Evolutionary conservation across 2,888 invertebrate genomes (phyloP), one percentile per base, ranked within the genome.

Genomic region (Sturmia bella): DNA sequence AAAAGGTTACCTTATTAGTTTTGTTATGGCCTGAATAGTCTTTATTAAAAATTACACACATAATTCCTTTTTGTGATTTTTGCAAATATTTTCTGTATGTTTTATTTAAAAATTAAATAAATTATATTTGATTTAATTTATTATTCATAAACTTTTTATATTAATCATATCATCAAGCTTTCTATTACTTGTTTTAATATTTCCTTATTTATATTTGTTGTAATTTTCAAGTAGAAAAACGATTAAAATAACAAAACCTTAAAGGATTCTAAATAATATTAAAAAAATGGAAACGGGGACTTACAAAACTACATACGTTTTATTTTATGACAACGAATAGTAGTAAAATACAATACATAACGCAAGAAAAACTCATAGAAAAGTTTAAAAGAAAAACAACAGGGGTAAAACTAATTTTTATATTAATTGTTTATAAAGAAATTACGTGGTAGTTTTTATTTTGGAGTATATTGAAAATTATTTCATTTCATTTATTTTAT

Each of bases 51-150:
- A 59, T 66, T 17, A 45, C 68, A 19, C 48, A 21, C 17, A 41
- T 37, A 12, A 13, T 41, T 57, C 21, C 17, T 52, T 48, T 75
- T 39, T 64, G 43, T 74, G 50, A 64, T 74, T 74, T 76, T 75
- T 77, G 63, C 77, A 81, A 81, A 81, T 81, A 68, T 76, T 80
- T 77, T 80, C 73, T 43, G 66, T 77, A 77, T 70, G 69, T 72
- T 80, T 73, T 70, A 64, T 82, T 81, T 69, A 69, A 81, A 77
- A 81, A 77, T 81, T 82, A 64, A 82, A 82, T 82, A 82, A 82
- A 82, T 82, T 82, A 78, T 82, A 82, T 74, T 76, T 81, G 61
- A 76, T 80, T 76, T 81, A 80, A 57, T 32, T 32, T 81, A 64
- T 61, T 72, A 68, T 59, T 70, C 76, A 77, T 82, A 74, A 82